phyloP scores from a whole-genome alignment of 1,140 invertebrate genomes.

The Drosophila ohnishii region DNA sequence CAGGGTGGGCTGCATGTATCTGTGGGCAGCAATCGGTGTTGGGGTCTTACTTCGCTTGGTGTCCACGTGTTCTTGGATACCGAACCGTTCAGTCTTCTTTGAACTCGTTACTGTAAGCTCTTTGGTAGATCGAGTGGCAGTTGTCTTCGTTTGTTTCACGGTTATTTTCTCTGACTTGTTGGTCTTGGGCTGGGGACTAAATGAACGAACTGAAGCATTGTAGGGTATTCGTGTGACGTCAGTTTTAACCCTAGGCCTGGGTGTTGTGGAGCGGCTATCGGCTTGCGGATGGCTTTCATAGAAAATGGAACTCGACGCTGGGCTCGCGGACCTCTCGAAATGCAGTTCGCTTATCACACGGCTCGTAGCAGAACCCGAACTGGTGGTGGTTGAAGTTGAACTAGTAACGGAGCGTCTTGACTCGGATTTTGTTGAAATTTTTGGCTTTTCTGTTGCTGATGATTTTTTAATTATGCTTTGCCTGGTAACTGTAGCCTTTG shows the following conservation, averaged over 20 bases:
- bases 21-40: slow-evolving; percentile 58
- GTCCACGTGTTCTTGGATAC: slow-evolving; percentile 30
- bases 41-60: slow-evolving; percentile 47
- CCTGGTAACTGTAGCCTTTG: slow-evolving; percentile 8
- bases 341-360: slow-evolving; percentile 71
- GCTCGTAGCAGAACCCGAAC: slow-evolving; percentile 62
- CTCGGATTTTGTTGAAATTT: slow-evolving; percentile 43
- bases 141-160: slow-evolving; percentile 32
- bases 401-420: slow-evolving; percentile 67
- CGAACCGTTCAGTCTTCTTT: slow-evolving; percentile 31
- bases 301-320: slow-evolving; percentile 75
- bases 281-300: slow-evolving; percentile 72
- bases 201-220: slow-evolving; percentile 57
- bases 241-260: slow-evolving; percentile 71
- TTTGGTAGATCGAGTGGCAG: slow-evolving; percentile 41
- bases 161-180: slow-evolving; percentile 37
- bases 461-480: slow-evolving; percentile 18
- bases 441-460: slow-evolving; percentile 21
- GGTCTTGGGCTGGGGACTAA: slow-evolving; percentile 56
- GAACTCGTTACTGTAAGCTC: slow-evolving; percentile 25
- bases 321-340: slow-evolving; percentile 68
- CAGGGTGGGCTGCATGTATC: slow-evolving; percentile 79
- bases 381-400: slow-evolving; percentile 62
- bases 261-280: slow-evolving; percentile 72
- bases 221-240: slow-evolving; percentile 74